Evolutionary conservation across 2,797 vertebrate species (phyloP).

Genomic region (Neosalanx taihuensis): DNA sequence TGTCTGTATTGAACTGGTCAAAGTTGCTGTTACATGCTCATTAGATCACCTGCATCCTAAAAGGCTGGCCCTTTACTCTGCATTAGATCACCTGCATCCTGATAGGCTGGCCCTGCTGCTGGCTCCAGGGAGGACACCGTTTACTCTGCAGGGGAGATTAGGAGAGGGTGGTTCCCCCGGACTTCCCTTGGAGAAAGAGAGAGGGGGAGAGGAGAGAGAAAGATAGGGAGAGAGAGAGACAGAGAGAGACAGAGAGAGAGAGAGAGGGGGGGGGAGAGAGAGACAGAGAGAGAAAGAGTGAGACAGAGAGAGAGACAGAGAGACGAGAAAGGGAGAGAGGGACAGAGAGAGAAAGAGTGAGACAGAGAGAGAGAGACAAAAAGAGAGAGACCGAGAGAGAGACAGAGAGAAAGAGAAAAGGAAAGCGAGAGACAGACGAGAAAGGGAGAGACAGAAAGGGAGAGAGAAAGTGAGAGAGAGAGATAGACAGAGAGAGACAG

Average conservation of each 20-base stretch:
- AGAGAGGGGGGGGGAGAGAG: constrained; percentile 1
- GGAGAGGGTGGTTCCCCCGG: not conserved
- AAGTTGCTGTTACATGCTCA: not conserved
- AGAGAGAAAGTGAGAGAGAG: not conserved
- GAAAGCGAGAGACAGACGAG: not conserved
- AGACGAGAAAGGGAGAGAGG: not conserved
- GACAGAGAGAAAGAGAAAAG: not conserved
- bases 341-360: not conserved
- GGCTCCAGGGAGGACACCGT: not conserved
- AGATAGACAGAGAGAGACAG: constrained; percentile 39
- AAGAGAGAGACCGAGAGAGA: not conserved
- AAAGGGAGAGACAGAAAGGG: not conserved
- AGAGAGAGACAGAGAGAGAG: not conserved
- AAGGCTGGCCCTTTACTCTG: not conserved
- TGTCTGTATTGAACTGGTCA: too few species aligned
- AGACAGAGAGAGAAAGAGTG: not conserved
- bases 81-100: not conserved
- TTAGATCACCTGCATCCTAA: not conserved
- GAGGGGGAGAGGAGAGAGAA: not conserved
- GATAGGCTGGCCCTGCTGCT: not conserved
- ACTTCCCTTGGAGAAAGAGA: constrained; percentile 4
- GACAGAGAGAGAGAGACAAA: not conserved
- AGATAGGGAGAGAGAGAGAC: not conserved
- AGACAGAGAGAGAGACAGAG: not conserved
- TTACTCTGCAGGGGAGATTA: constrained; percentile 17